Evolutionary conservation across 2,113 vertebrate genomes (phyloP), one percentile per base, ranked within the genome.

Genomic region (Engystomops pustulosus): DNA sequence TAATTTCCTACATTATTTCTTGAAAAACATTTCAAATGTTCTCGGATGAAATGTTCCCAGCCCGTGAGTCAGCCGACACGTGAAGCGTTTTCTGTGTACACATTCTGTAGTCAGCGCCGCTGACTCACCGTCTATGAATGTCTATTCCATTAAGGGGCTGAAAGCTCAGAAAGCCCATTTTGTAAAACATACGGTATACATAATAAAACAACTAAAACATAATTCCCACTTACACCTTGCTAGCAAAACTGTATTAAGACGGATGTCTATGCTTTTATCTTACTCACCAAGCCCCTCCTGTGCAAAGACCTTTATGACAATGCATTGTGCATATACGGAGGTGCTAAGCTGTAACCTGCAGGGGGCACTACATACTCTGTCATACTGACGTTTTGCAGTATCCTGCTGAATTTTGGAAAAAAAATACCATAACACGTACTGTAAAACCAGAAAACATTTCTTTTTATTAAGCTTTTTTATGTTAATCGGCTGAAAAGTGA

Each of bases 61-160:
- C 30, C n/a, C 20, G 60, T 78, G 74, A 78, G 58, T 85, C 74
- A 79, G 74, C 62, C 41, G 49, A 34, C 47, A 85, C 41, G 2
- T 85, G 75, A 70, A 58, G 49, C 60, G 32, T 45, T 70, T 65
- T 76, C 30, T 45, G 34, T 55, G 75, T 85, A 74, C 70, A 70
- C 62, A 55, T 79, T 79, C 34, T 70, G 83, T 67, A 78, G 74
- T 45, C 74, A 68, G 65, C 27, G 44, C n/a, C n/a, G 60, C 82
- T 84, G 83, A 85, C 75, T 85, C 83, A 85, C 74, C 23, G 83
- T 79, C 74, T 70, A 45, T 58, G 34, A 85, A 85, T 85, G 83
- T 70, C 62, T 85, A 17, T 85, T 79, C 62, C 83, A 79, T 85
- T 69, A 55, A 34, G 79, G 55, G 20, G 27, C 58, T 84, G 18